A percentile compares a stretch with the other conserved stretches of the same genome.
These are phyloP conservation scores for Mayetiola destructor DNA, from an alignment of 2,888 invertebrate genomes.

Conservation along the genomic window DNA sequence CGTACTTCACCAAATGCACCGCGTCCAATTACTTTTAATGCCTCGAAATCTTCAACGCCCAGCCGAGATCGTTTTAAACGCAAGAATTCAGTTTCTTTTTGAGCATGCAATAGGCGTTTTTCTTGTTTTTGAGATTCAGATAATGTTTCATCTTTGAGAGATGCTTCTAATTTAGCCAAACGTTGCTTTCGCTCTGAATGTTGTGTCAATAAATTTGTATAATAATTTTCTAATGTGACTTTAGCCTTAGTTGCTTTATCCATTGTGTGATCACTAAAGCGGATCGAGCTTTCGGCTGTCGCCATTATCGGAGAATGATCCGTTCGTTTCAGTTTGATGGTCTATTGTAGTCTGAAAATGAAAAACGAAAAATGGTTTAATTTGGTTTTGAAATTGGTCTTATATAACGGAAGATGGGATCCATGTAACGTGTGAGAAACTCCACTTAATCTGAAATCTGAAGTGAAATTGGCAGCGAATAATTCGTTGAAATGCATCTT, in stretches of 20 bases:
- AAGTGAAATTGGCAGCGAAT: no score
- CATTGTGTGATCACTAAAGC: constrained; percentile 91
- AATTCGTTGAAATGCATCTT: no score
- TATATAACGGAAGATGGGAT: no score
- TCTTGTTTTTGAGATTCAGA: constrained; percentile 87
- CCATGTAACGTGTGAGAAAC: no score
- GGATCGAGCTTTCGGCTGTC: constrained; percentile 67
- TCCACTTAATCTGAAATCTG: no score
- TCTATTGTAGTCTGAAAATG: neutral
- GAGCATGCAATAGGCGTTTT: constrained; percentile 78
- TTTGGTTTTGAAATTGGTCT: no score
- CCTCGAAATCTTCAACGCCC: constrained; percentile 96
- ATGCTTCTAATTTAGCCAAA: constrained; percentile 86
- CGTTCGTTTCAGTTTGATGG: neutral
- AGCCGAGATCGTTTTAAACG: constrained; percentile 88
- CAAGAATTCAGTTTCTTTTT: constrained; percentile 97
- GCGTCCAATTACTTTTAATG: constrained; percentile 89
- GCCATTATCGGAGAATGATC: constrained; percentile 40
- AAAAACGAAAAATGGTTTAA: neutral
- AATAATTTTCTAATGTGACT: constrained; percentile 97
- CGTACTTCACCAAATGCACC: constrained; percentile 92
- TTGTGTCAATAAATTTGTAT: constrained; percentile 94
- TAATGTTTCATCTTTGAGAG: constrained; percentile 88
- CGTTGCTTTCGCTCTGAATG: constrained; percentile 94
- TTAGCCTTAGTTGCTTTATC: constrained; percentile 99